These are phyloP conservation scores for Drosophila diplacantha DNA, from an alignment of 2,888 invertebrate genomes.

Conservation along the genomic window DNA sequence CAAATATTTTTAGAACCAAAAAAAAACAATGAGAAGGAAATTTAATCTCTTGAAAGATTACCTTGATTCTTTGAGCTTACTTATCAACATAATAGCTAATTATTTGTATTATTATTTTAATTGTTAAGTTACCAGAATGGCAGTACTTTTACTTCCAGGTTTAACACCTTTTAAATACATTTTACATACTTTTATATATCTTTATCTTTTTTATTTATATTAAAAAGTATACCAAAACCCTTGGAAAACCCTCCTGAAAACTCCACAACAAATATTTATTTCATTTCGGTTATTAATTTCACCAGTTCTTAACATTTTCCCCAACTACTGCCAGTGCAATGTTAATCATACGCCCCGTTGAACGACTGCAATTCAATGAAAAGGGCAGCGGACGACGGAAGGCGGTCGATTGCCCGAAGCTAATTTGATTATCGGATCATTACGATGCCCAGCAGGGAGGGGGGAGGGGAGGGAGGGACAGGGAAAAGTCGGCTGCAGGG, in stretches of 20 bases:
- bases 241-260: not conserved
- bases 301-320: not conserved
- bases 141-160: too few species aligned
- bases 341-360: constrained; percentile 65
- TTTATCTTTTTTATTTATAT: not conserved
- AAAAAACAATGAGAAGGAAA: not conserved
- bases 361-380: constrained; percentile 47
- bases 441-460: constrained; percentile 1
- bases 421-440: constrained; percentile 37
- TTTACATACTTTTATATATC: not conserved
- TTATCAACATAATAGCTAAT: not conserved
- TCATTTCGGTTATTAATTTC: not conserved
- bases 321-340: constrained; percentile 6
- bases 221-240: not conserved
- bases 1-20: not conserved
- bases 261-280: not conserved
- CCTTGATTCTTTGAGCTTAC: not conserved
- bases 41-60: not conserved
- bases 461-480: not conserved
- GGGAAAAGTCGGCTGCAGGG: constrained; percentile 4
- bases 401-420: constrained; percentile 33
- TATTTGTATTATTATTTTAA: too few species aligned
- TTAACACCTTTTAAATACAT: not conserved
- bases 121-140: too few species aligned
- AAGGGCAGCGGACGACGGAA: constrained; percentile 1